Percentiles rank a stretch among this genome's conserved stretches.
Evolutionary conservation across 2,797 vertebrate species (phyloP).

Genomic region (Sciurus carolinensis): DNA sequence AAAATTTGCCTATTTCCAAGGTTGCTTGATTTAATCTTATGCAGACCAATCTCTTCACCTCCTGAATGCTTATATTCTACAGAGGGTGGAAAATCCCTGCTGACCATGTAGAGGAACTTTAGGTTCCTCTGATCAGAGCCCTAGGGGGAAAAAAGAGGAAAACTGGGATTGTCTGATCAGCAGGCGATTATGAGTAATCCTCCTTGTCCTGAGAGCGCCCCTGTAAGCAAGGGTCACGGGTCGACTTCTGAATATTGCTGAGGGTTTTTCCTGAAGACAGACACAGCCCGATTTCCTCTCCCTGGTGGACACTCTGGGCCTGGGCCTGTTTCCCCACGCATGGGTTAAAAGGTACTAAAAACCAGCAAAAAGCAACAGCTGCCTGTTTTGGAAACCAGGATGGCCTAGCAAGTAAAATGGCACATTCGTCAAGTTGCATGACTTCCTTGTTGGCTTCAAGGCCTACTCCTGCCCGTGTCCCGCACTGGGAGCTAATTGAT

Average conservation of each 20-base stretch:
- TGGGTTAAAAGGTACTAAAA: background rate
- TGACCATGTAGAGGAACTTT: background rate
- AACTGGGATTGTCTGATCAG: background rate
- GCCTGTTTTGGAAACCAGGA: background rate
- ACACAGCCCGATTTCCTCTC: background rate
- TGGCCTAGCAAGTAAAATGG: background rate
- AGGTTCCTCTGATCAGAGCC: background rate
- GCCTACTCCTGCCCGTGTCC: background rate
- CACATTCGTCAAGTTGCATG: background rate
- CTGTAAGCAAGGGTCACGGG: background rate
- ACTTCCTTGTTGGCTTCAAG: background rate
- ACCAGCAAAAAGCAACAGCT: background rate
- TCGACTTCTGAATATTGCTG: background rate
- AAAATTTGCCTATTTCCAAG: background rate
- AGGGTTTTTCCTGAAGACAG: background rate
- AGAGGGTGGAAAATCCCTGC: background rate
- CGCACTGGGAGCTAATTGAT: background rate
- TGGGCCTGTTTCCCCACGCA: background rate
- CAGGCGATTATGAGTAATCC: background rate
- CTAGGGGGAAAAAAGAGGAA: background rate
- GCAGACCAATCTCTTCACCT: background rate
- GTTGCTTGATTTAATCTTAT: background rate
- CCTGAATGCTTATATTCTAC: background rate
- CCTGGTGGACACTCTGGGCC: background rate
- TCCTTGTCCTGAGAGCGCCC: background rate